Conservation (phyloP, 2,113 vertebrate genomes). For the Gymnorhina tibicen region DNA sequence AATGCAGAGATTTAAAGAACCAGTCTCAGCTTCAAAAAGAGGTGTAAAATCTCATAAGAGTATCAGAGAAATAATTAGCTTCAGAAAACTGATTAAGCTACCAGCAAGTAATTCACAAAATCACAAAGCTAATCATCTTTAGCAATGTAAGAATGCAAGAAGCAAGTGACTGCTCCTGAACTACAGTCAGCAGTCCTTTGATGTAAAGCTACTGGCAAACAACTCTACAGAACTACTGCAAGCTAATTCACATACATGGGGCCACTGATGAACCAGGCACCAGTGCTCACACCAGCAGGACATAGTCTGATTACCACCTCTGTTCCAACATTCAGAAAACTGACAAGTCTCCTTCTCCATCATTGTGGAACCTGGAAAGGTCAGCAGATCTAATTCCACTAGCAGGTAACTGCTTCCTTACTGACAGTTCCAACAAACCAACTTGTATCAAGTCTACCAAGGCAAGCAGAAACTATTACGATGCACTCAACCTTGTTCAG, state of each 20-base stretch:
- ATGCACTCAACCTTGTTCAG: accelerated
- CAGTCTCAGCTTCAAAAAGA: neutral
- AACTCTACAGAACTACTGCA: neutral
- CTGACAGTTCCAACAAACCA: neutral
- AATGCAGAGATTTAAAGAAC: neutral
- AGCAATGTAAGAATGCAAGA: neutral
- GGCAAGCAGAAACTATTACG: neutral
- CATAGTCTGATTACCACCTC: neutral
- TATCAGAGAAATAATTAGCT: neutral
- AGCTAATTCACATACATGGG: neutral
- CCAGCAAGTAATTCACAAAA: neutral
- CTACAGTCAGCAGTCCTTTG: neutral
- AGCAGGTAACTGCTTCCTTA: neutral
- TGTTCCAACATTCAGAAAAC: neutral
- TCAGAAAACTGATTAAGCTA: neutral
- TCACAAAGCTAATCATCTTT: neutral
- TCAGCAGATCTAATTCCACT: neutral
- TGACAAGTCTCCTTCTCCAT: neutral
- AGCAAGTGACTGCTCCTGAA: neutral
- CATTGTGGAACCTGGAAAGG: accelerated
- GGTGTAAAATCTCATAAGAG: accelerated
- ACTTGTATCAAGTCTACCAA: neutral
- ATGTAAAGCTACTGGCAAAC: neutral
- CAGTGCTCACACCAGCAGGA: neutral
- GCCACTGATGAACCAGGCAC: neutral